A percentile compares a stretch with the other conserved stretches of the same genome.
phyloP scores from a whole-genome alignment of 1,140 invertebrate genomes.

The Aphelinus certus region DNA sequence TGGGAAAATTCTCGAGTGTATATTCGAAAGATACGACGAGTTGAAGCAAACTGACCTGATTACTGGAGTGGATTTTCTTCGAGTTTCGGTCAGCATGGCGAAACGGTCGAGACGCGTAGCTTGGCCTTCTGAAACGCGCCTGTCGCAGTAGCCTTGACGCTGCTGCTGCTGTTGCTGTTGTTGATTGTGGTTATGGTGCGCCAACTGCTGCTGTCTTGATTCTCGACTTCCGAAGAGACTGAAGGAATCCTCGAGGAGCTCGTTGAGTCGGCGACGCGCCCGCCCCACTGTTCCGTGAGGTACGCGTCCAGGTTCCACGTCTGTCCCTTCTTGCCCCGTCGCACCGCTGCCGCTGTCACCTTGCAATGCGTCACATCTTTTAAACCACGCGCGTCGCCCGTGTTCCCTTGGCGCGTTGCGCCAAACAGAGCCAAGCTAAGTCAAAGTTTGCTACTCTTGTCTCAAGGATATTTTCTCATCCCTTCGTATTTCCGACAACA shows the following conservation, averaged over 20 bases:
- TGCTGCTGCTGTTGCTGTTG: conserved; percentile 43
- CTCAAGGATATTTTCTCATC: neutral
- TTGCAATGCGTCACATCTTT: conserved; percentile 8
- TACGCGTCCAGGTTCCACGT: conserved; percentile 50
- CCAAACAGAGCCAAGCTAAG: too few species aligned
- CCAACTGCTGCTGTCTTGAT: conserved; percentile 48
- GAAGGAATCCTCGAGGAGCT: conserved; percentile 75
- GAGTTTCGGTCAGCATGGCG: neutral
- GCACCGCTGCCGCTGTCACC: conserved; percentile 36
- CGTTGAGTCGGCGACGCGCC: conserved; percentile 72
- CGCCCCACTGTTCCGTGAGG: conserved; percentile 63
- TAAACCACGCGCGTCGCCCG: neutral
- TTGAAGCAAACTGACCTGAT: too few species aligned
- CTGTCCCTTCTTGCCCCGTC: conserved; percentile 43
- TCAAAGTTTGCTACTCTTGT: neutral
- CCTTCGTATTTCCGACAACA: too few species aligned
- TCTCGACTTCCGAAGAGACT: conserved; percentile 71
- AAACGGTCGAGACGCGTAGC: neutral
- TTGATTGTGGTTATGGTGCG: too few species aligned
- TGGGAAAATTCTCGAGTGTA: too few species aligned
- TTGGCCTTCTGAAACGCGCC: neutral
- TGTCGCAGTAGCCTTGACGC: conserved; percentile 29
- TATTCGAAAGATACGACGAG: too few species aligned
- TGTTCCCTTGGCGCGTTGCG: too few species aligned
- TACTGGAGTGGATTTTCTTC: conserved; percentile 65